Evolutionary conservation across 2,797 vertebrate species (phyloP), one percentile per base, ranked within the genome.

Genomic region (Phataginus tricuspis): DNA sequence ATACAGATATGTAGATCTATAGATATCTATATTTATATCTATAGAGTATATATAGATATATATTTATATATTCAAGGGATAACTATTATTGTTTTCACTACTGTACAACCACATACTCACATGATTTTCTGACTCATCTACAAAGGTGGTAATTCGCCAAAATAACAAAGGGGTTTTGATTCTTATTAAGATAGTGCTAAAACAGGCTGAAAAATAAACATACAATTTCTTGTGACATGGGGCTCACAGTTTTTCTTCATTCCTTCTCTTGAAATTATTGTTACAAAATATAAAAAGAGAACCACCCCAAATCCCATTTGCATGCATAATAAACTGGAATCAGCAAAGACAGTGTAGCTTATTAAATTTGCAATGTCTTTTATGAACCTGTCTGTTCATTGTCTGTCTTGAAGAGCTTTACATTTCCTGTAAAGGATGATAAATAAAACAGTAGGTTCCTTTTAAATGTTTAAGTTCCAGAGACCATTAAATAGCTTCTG

Each of bases 371-470:
- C 19, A 86, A 11, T 79, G 91, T 97, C 93, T 97, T 96, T 97
- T 97, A 96, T 95, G 74, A 84, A 94, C 74, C 86, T 92, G 21
- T 96, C 78, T 95, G 66, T 15, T 53, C 95, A 92, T 72, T 90
- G 94, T 92, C 92, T 94, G 42, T 94, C 85, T 64, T 93, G 75
- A 95, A 97, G 94, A 93, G 84, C 91, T 74, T 79, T 93, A 93
- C 69, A 68, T 96, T 98, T 98, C 96, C 96, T 91, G 91, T 85
- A 96, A 96, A 95, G 95, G 77, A 93, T 96, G 55, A 91, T 95
- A 96, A 86, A 96, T 83, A 94, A 27, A 96, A 92, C 83, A 89
- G 82, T 74, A 71, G 57, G 13, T 69, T 96, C 91, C 91, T 96
- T 96, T 95, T 96, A 92, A 57, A 96, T 92, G 94, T 94, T 96